A percentile compares a stretch with the other conserved stretches of the same genome.
Conservation (phyloP, 2,888 invertebrate species). For the Caenorhabditis drosophilae region DNA sequence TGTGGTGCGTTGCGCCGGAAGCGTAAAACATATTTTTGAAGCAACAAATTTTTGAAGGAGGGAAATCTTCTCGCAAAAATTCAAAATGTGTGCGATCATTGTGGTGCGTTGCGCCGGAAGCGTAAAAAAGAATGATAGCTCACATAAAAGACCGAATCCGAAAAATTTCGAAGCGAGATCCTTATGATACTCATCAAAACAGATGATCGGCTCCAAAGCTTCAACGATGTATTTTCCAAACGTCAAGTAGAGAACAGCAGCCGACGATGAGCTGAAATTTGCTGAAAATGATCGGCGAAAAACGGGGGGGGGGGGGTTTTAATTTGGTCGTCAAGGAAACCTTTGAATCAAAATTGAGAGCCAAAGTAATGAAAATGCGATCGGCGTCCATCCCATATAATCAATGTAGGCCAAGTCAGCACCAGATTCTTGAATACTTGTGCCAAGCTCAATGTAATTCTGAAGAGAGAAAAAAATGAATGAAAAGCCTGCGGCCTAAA, state of each 20-base stretch:
- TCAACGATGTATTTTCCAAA: constrained; percentile 49
- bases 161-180: constrained; percentile 28
- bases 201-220: constrained; percentile 38
- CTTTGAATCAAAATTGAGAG: constrained; percentile 38
- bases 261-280: constrained; percentile 37
- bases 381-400: constrained; percentile 49
- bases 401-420: constrained; percentile 47
- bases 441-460: constrained; percentile 53
- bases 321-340: no score
- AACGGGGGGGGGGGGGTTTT: no score
- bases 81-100: no score
- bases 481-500: no score
- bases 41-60: no score
- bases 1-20: no score
- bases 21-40: no score
- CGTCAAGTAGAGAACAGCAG: constrained; percentile 41
- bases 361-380: constrained; percentile 51
- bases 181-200: constrained; percentile 16
- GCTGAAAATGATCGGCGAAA: no score
- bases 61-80: no score
- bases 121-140: no score
- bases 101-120: no score
- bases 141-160: constrained; percentile 41
- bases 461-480: constrained; percentile 11
- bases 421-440: constrained; percentile 49